phyloP scores from a whole-genome alignment of 35 echinoderm and acorn worm genomes.

The Heliocidaris erythrogramma region DNA sequence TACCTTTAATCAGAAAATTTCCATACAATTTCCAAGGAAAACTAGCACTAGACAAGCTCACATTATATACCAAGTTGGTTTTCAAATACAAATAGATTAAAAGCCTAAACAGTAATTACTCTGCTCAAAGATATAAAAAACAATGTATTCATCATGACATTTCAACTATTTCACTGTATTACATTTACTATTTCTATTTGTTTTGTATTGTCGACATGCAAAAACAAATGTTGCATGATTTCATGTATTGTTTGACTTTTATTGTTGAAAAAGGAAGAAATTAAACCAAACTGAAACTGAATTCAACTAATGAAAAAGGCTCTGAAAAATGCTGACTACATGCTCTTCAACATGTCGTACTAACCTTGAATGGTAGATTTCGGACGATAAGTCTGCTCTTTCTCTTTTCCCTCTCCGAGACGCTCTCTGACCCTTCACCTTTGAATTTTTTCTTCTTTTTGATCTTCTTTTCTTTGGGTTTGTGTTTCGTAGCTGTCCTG shows the following conservation, averaged over 20 bases:
- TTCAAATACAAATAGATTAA: no score
- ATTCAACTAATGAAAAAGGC: background rate
- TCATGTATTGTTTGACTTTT: background rate
- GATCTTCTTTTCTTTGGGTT: slow-evolving; percentile 25
- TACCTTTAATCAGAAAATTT: no score
- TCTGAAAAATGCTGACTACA: background rate
- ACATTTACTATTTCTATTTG: no score
- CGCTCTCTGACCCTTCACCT: background rate
- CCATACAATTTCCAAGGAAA: no score
- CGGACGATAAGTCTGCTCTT: slow-evolving; percentile 63
- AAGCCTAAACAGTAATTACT: no score
- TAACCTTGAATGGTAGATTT: slow-evolving; percentile 77
- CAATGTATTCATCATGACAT: no score
- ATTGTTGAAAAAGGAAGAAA: background rate
- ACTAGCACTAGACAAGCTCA: no score
- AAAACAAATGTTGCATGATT: no score
- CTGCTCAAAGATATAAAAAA: no score
- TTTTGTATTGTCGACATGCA: no score
- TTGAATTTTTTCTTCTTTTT: slow-evolving; percentile 43
- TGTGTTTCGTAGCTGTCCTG: background rate
- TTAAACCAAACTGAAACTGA: background rate
- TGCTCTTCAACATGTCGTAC: background rate
- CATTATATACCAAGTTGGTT: no score
- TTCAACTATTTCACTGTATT: no score
- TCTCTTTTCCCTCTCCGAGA: slow-evolving; percentile 20